A percentile compares a stretch with the other conserved stretches of the same genome.
Conservation (phyloP, 2,797 vertebrate genomes). For the Lithobates pipiens region DNA sequence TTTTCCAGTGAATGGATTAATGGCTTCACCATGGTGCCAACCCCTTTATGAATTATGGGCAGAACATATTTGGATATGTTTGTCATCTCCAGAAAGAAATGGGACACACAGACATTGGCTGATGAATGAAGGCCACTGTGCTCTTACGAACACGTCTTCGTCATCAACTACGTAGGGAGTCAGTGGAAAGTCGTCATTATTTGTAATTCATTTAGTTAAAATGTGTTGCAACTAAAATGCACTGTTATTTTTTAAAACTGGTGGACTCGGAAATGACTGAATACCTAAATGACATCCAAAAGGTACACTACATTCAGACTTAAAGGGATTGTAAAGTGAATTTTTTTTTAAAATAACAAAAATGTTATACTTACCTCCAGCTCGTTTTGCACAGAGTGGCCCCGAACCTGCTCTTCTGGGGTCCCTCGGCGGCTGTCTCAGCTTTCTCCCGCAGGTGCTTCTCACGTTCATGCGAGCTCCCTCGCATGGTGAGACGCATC, state of each 20-base stretch:
- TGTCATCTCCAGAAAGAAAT: slow-evolving; percentile 10
- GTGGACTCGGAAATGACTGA: neutral
- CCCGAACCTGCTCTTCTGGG: too few relatives aligned
- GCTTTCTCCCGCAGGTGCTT: too few relatives aligned
- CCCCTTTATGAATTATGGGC: slow-evolving; percentile 5
- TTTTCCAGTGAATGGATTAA: slow-evolving; percentile 44
- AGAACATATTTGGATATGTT: slow-evolving; percentile 15
- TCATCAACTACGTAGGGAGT: neutral
- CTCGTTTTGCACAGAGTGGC: too few relatives aligned
- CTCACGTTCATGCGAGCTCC: too few relatives aligned
- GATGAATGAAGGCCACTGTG: neutral
- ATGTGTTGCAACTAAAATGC: neutral
- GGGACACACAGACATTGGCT: slow-evolving; percentile 6
- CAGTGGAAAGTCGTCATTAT: neutral
- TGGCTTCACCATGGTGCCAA: slow-evolving; percentile 37
- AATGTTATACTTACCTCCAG: too few relatives aligned
- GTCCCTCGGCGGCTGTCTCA: too few relatives aligned
- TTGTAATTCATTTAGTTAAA: neutral
- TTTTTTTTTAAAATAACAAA: too few relatives aligned
- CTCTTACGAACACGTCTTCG: neutral
- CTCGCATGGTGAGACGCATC: too few relatives aligned
- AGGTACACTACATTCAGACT: neutral
- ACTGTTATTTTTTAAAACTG: neutral
- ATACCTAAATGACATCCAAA: neutral
- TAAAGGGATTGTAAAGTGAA: too few relatives aligned